A percentile compares a stretch with the other conserved stretches of the same genome.
Evolutionary conservation across 2,888 invertebrate species (phyloP).

Genomic region (Drosophila maculinotata): DNA sequence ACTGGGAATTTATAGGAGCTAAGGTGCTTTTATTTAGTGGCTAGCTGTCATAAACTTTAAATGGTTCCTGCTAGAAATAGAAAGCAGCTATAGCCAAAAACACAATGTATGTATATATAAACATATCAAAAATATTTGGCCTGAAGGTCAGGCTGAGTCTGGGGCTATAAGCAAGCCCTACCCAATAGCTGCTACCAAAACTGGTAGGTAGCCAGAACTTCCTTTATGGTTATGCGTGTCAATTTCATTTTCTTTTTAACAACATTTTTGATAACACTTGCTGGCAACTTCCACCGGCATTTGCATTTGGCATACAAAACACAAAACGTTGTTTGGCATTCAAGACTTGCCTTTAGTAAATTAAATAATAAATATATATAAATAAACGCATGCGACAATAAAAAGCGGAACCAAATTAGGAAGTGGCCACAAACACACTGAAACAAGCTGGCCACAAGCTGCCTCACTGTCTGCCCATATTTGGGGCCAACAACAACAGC

Average conservation of each 20-base stretch:
- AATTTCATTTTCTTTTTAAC: constrained; percentile 64
- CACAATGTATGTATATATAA: too few species aligned
- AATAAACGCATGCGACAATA: constrained; percentile 57
- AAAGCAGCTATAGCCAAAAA: constrained; percentile 50
- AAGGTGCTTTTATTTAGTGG: constrained; percentile 57
- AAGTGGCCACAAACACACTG: constrained; percentile 66
- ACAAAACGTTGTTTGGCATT: constrained; percentile 61
- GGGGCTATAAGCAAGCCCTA: constrained; percentile 53
- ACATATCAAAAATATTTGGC: constrained; percentile 40
- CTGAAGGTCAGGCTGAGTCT: constrained; percentile 60
- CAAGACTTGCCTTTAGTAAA: constrained; percentile 56
- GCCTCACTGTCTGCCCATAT: constrained; percentile 54
- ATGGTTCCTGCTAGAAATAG: constrained; percentile 59
- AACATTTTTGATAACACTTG: constrained; percentile 33
- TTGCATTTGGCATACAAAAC: constrained; percentile 79
- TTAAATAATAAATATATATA: constrained; percentile 71
- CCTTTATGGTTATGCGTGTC: constrained; percentile 65
- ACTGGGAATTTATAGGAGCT: constrained; percentile 51
- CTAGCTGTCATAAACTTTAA: constrained; percentile 49
- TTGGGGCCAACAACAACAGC: constrained; percentile 24
- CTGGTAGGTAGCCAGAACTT: constrained; percentile 45
- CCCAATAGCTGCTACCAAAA: constrained; percentile 24
- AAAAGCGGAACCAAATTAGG: constrained; percentile 78
- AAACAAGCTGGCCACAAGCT: constrained; percentile 36
- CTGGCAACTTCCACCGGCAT: constrained; percentile 45